Evolutionary conservation across 1,140 invertebrate species (phyloP), one percentile per base, ranked within the genome.

Genomic region (Panulirus ornatus): DNA sequence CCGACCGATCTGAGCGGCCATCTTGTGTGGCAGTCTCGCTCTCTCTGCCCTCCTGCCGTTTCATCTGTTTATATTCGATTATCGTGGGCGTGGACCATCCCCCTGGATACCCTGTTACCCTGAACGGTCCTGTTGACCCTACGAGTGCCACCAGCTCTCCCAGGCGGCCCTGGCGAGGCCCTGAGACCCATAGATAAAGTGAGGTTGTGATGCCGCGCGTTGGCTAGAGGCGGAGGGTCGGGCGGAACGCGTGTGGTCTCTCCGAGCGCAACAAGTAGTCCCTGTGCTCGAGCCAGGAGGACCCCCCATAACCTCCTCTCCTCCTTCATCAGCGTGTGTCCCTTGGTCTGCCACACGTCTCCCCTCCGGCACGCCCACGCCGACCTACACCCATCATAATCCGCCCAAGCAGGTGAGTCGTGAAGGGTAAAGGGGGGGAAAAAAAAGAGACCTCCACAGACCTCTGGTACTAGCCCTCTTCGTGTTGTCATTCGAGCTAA

Each of bases 1-100:
- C 83, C 83, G 83, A 85, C 83, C 83, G 42, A 85, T 70, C 47
- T 71, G 42, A 75, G 83, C 83, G 63, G 83, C 83, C 83, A 85
- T 85, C 83, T 85, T 85, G 83, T 85, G 83, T 85, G 70, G 38
- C 42, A 42, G 83, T 70, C 40, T 38, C 34, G 42, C 83, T 54
- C 83, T 47, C 30, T 75, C 83, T 73, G 83, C 83, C 22, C 66
- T 51, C 66, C 70, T 30, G 70, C 30, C 5, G 38, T 85, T 85
- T 51, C 75, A 42, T 34, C 83, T n/a, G 38, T 51, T 47, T 73
- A 85, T 30, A n/a, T 30, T 27, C n/a, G 83, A 51, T 30, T 40
- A 34, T 42, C 14, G 83, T 44, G 70, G 44, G 34, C 83, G 36
- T 38, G 40, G 58, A 85, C 66, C n/a, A 30, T 75, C 22, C 66